phyloP scores from a whole-genome alignment of 2,888 invertebrate genomes.

The Lacanobia oleracea region DNA sequence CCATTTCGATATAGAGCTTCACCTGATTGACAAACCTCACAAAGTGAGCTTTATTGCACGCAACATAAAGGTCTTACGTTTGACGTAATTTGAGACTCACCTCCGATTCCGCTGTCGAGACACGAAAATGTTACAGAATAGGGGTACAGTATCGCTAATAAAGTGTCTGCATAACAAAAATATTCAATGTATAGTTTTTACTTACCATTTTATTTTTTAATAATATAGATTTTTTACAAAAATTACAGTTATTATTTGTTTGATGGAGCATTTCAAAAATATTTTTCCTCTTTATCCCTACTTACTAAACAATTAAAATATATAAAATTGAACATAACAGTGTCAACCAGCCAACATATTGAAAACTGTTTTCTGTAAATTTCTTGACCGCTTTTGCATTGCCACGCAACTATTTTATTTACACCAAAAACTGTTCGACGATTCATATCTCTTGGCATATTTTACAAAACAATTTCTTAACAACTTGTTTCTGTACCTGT shows the following conservation, averaged over 20 bases:
- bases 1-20: too few relatives aligned
- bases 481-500: neutral
- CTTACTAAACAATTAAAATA: conserved; percentile 18
- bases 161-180: too few relatives aligned
- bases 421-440: neutral
- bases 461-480: neutral
- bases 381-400: neutral
- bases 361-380: neutral
- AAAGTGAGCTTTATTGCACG: too few relatives aligned
- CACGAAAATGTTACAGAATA: too few relatives aligned
- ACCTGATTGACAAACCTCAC: too few relatives aligned
- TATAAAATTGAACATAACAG: neutral
- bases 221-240: neutral
- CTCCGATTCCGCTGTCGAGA: too few relatives aligned
- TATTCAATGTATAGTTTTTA: neutral
- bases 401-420: neutral
- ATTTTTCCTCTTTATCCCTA: conserved; percentile 26
- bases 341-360: neutral
- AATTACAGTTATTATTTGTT: too few relatives aligned
- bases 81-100: too few relatives aligned
- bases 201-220: neutral
- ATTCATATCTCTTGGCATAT: neutral
- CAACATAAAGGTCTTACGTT: too few relatives aligned
- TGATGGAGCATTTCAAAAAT: conserved; percentile 13
- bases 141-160: too few relatives aligned